A percentile compares a stretch with the other conserved stretches of the same genome.
Conservation (phyloP, 2,797 vertebrate species). For the Onychomys torridus region DNA sequence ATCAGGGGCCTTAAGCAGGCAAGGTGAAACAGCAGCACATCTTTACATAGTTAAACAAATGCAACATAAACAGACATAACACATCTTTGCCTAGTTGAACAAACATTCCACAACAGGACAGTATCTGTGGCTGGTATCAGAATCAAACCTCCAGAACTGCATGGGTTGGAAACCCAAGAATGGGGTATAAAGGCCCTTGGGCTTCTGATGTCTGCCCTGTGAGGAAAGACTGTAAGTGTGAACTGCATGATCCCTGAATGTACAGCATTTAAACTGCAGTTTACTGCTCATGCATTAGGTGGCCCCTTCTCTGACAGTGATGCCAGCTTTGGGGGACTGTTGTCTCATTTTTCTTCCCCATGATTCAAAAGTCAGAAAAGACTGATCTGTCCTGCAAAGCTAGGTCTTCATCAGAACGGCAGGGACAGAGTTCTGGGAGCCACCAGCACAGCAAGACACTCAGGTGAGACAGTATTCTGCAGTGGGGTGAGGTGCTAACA, state of each 20-base stretch:
- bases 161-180: conserved; percentile 77
- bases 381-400: conserved; percentile 21
- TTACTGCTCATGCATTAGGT: not conserved
- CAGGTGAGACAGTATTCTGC: not conserved
- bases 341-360: conserved; percentile 15
- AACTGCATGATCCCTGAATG: not conserved
- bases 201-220: conserved; percentile 68
- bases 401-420: not conserved
- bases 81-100: not conserved
- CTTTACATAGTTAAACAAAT: not conserved
- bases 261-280: not conserved
- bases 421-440: not conserved
- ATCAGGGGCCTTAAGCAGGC: not conserved
- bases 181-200: conserved; percentile 69
- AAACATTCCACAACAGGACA: conserved; percentile 60
- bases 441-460: not conserved
- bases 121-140: conserved; percentile 84
- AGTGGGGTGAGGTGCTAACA: not conserved
- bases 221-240: conserved; percentile 4
- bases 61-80: not conserved
- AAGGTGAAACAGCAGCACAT: not conserved
- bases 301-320: not conserved
- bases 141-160: conserved; percentile 82
- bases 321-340: not conserved
- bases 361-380: conserved; percentile 51